Evolutionary conservation across 2,888 invertebrate genomes (phyloP), one percentile per base, ranked within the genome.

Genomic region (Metalampra italica): DNA sequence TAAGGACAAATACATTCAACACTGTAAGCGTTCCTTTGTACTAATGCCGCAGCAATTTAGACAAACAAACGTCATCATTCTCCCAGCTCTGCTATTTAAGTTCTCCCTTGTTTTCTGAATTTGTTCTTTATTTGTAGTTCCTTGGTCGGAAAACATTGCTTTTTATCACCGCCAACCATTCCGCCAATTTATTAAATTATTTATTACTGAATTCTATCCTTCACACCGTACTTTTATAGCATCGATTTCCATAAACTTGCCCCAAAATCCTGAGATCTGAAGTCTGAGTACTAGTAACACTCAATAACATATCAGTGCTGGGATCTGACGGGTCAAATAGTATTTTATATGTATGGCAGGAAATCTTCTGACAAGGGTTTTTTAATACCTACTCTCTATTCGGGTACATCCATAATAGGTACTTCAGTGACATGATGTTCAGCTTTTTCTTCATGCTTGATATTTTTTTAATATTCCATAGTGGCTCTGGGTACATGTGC

Each of bases 131-230:
- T 50, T 46, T 43, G 39, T 43, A 43, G 46, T 37, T 36, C 36
- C 12, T 45, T 45, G 46, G 43, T 46, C 32, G 50, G 43, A 39
- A 43, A 36, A 46, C 50, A 50, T 50, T 50, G 43, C 29, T 50
- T 50, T 50, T 50, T 50, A 50, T 50, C 46, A 34, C 34, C 43
- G 29, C 39, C 38, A 14, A n/a, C 39, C 50, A 15, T 46, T 43
- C 39, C 38, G 32, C 22, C 41, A 42, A 45, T 45, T 32, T 22
- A 42, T 22, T 22, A 22, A 34, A 37, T 41, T 45, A 45, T 49
- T 45, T 45, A 41, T 41, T 44, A 41, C 29, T 7, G 2, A 7
- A 12, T 8, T 9, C n/a, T n/a, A n/a, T 22, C 22, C 22, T 22
- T 22, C 5, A 22, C 22, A 22, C 22, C 5, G 22, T 22, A 22